Evolutionary conservation across 2,888 invertebrate species (phyloP), one percentile per base, ranked within the genome.

Genomic region (Aproaerema taeniolella): DNA sequence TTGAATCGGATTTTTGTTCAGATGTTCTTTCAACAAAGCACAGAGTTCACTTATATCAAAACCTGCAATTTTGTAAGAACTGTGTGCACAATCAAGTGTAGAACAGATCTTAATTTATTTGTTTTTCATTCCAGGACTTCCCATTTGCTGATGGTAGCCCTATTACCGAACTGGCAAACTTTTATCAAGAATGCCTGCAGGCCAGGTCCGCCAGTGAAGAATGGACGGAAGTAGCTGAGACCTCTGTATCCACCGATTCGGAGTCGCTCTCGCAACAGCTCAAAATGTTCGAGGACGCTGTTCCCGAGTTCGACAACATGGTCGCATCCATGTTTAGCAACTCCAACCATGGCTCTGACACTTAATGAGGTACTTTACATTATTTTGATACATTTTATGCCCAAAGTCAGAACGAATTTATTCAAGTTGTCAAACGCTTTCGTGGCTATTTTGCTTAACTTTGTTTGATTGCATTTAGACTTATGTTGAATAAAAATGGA

Each of bases 141-240:
- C 93, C 95, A 2, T 95, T 95, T 66, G 93, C 93, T 31, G 92
- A 90, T 46, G 88, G 90, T 43, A 92, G 90, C 55, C 89, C 90
- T 0, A 91, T 92, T 56, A 90, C 90, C 31, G 95, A 95, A 59
- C 82, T 95, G 46, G 93, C 93, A 1, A 88, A 90, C 47, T 95
- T 95, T 78, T 95, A 93, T 77, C 89, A 91, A 20, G 93, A 95
- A 61, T 95, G 94, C 74, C 89, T 94, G 62, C 89, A 89, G 52
- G 94, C 95, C 5, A 79, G 74, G 1, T 70, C 76, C 0, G 64
- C 67, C 15, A 73, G 71, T 40, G 72, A 72, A 39, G 76, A 73
- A 24, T 75, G 79, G 73, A 53, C 67, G 0, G 74, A 73, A 31
- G 39, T 65, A 1, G 51, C 58, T 1, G 55, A 60, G 10, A 45